Evolutionary conservation across 2,888 invertebrate genomes (phyloP).

Genomic region (Cartodere bifasciata): DNA sequence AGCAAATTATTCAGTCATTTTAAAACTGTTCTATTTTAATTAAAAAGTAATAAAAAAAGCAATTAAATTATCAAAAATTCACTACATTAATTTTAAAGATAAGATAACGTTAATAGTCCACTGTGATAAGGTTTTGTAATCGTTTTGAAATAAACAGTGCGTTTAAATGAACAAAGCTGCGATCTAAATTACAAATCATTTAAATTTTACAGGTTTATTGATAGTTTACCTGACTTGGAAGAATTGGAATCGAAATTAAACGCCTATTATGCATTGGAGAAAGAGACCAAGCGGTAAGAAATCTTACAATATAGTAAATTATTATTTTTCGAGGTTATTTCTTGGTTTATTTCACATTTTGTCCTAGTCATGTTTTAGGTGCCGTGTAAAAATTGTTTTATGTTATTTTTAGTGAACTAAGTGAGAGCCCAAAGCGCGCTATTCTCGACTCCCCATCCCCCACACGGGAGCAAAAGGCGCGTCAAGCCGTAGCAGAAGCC

Average conservation of each 20-base stretch:
- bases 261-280: constrained; percentile 69
- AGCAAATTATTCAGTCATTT: too few species aligned
- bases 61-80: too few species aligned
- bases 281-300: constrained; percentile 46
- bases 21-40: too few species aligned
- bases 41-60: too few species aligned
- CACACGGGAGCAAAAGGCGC: constrained; percentile 35
- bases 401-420: constrained; percentile 21
- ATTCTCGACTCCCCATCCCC: constrained; percentile 34
- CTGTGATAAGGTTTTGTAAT: too few species aligned
- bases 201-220: constrained; percentile 40
- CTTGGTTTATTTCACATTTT: background rate
- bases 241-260: constrained; percentile 64
- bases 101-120: too few species aligned
- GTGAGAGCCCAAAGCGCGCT: constrained; percentile 27
- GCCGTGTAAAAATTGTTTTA: background rate
- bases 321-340: background rate
- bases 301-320: background rate
- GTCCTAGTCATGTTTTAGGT: background rate
- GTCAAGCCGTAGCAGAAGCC: constrained; percentile 38
- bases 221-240: constrained; percentile 59
- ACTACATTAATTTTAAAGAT: too few species aligned
- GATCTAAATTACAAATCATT: background rate
- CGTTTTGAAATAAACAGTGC: too few species aligned
- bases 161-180: too few species aligned